These are phyloP conservation scores for Nothocercus nigrocapillus DNA, from an alignment of 2,113 vertebrate species.

Conservation along the genomic window DNA sequence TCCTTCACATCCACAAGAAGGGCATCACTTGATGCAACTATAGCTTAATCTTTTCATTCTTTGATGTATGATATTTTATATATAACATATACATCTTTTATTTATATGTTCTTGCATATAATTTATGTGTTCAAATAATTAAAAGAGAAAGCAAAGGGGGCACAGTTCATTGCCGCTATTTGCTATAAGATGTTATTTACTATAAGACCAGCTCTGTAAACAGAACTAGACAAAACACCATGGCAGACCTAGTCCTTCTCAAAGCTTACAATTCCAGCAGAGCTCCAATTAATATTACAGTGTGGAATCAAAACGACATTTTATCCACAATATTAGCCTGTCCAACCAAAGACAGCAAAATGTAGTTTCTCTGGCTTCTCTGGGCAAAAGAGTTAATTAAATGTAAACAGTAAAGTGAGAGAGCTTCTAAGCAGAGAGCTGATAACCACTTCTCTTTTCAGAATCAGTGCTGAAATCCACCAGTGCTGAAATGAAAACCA, in stretches of 20 bases:
- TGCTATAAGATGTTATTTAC: not conserved
- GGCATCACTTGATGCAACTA: not conserved
- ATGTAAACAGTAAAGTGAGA: not conserved
- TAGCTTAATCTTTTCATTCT: not conserved
- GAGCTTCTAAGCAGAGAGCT: not conserved
- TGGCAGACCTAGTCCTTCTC: not conserved
- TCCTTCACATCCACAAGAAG: not conserved
- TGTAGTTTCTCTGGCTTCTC: not conserved
- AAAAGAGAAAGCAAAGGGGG: not conserved
- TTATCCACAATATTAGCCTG: not conserved
- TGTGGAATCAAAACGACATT: not conserved
- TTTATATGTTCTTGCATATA: not conserved
- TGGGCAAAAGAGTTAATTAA: not conserved
- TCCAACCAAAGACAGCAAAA: not conserved
- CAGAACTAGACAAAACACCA: not conserved
- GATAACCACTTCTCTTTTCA: not conserved
- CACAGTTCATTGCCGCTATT: not conserved
- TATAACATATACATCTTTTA: rapidly evolving
- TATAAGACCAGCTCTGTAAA: not conserved
- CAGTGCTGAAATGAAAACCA: not conserved
- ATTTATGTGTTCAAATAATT: not conserved
- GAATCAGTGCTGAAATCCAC: not conserved
- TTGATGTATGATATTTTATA: not conserved
- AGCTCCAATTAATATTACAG: not conserved
- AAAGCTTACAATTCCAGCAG: not conserved